A percentile compares a stretch with the other conserved stretches of the same genome.
Conservation (phyloP, 2,888 invertebrate genomes). For the Chelonus formosanus region DNA sequence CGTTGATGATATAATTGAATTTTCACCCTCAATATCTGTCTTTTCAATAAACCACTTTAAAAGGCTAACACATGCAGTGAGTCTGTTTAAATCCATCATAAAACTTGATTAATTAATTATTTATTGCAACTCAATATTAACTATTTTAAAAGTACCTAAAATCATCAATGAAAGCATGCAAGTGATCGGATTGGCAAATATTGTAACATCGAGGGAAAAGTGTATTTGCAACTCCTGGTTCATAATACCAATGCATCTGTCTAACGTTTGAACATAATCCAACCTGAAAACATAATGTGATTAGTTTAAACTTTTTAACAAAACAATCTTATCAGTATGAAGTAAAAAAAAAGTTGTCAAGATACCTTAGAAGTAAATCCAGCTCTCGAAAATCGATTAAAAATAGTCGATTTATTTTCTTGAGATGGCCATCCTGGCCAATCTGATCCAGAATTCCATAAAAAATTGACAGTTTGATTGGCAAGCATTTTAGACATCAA, state of each 20-base stretch:
- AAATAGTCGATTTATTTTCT: constrained; percentile 73
- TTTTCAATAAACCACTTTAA: constrained; percentile 79
- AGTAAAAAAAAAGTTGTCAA: too few species aligned
- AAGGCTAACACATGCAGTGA: constrained; percentile 86
- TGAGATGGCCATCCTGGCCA: constrained; percentile 75
- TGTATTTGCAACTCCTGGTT: constrained; percentile 80
- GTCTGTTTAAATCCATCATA: constrained; percentile 47
- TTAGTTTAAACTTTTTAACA: too few species aligned
- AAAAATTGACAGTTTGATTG: constrained; percentile 83
- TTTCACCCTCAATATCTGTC: constrained; percentile 69
- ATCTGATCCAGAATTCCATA: constrained; percentile 90
- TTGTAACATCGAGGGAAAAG: constrained; percentile 89
- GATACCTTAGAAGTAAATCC: constrained; percentile 90
- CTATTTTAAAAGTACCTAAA: constrained; percentile 69
- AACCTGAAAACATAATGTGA: constrained; percentile 55
- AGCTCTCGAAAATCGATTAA: constrained; percentile 85
- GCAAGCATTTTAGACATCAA: constrained; percentile 78
- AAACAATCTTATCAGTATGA: background rate
- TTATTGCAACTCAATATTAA: too few species aligned
- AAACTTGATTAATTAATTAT: too few species aligned
- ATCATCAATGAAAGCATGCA: constrained; percentile 86
- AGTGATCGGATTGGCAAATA: constrained; percentile 82
- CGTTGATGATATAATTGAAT: constrained; percentile 67
- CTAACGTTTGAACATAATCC: constrained; percentile 80
- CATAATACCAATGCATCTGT: constrained; percentile 87